phyloP scores from a whole-genome alignment of 53 echinoderm and acorn worm genomes.

The Temnopleurus reevesii region DNA sequence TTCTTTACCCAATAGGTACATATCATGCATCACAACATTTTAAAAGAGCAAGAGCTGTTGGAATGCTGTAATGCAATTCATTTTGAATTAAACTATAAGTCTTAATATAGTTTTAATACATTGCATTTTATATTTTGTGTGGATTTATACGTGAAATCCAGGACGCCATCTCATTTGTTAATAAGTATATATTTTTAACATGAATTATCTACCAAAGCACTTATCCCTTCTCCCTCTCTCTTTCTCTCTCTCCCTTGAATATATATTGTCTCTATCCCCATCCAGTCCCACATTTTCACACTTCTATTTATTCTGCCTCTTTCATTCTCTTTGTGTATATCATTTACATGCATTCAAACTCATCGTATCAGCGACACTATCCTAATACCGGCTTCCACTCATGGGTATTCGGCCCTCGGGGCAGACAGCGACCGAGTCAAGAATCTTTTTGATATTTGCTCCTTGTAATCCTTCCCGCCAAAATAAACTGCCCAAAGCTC shows the following conservation, averaged over 20 bases:
- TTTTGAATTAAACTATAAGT: no score
- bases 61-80: no score
- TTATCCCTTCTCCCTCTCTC: not conserved
- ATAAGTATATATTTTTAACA: no score
- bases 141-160: no score
- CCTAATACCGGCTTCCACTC: not conserved
- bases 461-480: constrained; percentile 56
- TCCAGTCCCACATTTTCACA: not conserved
- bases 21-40: no score
- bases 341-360: not conserved
- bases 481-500: constrained; percentile 39
- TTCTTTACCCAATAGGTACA: no score
- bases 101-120: no score
- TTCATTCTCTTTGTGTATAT: not conserved
- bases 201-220: not conserved
- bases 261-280: not conserved
- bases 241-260: not conserved
- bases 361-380: not conserved
- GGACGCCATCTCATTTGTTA: no score
- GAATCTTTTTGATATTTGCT: constrained; percentile 48
- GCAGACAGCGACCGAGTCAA: constrained; percentile 50
- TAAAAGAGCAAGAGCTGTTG: no score
- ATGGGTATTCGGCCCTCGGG: not conserved
- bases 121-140: no score
- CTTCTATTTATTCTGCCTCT: no score